These are phyloP conservation scores for Scartelaos histophorus DNA, from an alignment of 2,113 vertebrate genomes.

Conservation along the genomic window DNA sequence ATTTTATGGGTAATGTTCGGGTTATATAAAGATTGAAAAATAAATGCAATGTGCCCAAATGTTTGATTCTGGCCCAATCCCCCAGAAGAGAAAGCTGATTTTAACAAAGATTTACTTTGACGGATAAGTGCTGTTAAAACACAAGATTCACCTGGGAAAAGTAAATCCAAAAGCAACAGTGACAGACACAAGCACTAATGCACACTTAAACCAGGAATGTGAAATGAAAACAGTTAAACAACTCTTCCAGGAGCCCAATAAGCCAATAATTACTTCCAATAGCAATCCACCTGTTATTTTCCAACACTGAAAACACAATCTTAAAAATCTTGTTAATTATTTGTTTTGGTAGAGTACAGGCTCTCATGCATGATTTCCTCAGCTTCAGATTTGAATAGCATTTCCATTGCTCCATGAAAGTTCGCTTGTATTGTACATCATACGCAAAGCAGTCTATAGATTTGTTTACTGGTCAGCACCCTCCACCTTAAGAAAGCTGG, in stretches of 20 bases:
- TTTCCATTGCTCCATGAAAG: slow-evolving; percentile 51
- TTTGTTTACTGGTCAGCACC: slow-evolving; percentile 69
- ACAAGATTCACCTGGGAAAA: neutral
- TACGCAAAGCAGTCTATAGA: slow-evolving; percentile 59
- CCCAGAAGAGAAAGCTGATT: neutral
- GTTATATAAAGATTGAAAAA: neutral
- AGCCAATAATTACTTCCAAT: neutral
- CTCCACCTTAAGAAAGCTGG: slow-evolving; percentile 29
- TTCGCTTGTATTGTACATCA: slow-evolving; percentile 59
- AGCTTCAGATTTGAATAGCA: slow-evolving; percentile 62
- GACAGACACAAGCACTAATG: neutral
- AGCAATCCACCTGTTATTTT: neutral
- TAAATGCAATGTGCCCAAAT: neutral
- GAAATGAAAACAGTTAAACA: neutral
- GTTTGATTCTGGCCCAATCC: neutral
- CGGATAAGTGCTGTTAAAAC: neutral
- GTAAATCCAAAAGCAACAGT: neutral
- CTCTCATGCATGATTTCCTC: slow-evolving; percentile 43
- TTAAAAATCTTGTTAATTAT: neutral
- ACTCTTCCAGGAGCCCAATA: neutral
- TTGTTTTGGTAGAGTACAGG: slow-evolving; percentile 25
- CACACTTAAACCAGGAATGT: neutral
- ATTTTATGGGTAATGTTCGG: neutral
- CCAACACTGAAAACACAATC: neutral
- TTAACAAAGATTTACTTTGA: neutral